Evolutionary conservation across 1,140 invertebrate genomes (phyloP), one percentile per base, ranked within the genome.

Genomic region (Tetramorium alpestre): DNA sequence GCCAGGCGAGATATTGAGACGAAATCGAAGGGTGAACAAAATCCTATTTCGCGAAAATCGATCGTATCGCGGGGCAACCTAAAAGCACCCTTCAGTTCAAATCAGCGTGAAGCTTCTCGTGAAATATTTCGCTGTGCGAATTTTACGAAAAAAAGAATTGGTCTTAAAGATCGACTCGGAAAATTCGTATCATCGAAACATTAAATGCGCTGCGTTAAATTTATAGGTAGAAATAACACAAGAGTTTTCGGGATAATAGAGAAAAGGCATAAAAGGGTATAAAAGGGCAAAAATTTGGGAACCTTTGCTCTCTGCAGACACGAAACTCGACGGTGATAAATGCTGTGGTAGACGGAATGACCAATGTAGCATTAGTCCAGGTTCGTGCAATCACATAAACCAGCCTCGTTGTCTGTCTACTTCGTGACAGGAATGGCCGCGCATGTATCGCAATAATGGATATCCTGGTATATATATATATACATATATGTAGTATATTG

Each of bases 381-480:
- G 58, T 88, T 60, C 67, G 81, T 73, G 65, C 33, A 81, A 89
- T 84, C 76, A 58, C 87, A 77, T 70, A 62, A 88, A 69, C 87
- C 60, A 69, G n/a, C 58, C 58, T 81, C 75, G 73, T 86, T 80
- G 64, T 73, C 54, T 56, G 70, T 72, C 72, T 65, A 81, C 73
- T 64, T 81, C 72, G 76, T 76, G 64, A 82, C 88, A 16, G 54
- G 77, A 85, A 70, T 84, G 70, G 62, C 62, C 73, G 73, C 82
- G 28, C 76, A 47, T 54, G 70, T 67, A 41, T 65, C 58, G 76
- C 88, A 90, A 90, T 90, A 89, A 90, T 87, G 64, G 87, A 80
- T 73, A 75, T 60, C 18, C 41, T 8, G 7, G 18, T 73, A 11
- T 67, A 38, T 22, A 22, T 22, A 22, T 22, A 22, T 18, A 18